phyloP scores from a whole-genome alignment of 2,113 vertebrate species.

The Recurvirostra avosetta region DNA sequence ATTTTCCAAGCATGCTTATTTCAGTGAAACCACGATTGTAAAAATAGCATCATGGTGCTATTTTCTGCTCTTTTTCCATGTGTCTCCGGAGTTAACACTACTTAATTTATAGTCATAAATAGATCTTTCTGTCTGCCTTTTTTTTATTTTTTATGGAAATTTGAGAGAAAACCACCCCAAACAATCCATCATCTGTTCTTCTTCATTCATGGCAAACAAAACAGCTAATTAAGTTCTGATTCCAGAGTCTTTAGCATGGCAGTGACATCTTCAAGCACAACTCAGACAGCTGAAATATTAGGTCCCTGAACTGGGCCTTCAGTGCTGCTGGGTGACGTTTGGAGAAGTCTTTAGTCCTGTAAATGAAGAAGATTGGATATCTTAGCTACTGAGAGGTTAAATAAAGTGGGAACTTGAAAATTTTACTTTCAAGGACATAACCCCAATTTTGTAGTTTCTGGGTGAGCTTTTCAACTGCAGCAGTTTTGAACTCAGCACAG shows the following conservation, averaged over 20 bases:
- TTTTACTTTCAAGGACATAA: not conserved
- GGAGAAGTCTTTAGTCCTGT: not conserved
- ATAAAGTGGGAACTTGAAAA: not conserved
- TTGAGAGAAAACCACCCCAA: not conserved
- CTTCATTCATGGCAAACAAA: not conserved
- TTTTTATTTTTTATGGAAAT: not conserved
- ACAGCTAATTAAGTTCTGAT: not conserved
- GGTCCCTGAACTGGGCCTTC: not conserved
- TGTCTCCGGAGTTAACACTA: not conserved
- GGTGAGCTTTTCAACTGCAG: not conserved
- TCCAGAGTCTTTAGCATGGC: not conserved
- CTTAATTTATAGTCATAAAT: not conserved
- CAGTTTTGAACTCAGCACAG: not conserved
- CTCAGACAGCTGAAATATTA: not conserved
- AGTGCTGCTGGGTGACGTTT: not conserved
- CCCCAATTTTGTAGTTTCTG: not conserved
- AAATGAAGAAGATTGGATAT: not conserved
- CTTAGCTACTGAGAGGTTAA: not conserved
- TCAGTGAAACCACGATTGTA: not conserved
- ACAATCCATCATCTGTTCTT: conserved; percentile 1
- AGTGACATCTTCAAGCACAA: not conserved
- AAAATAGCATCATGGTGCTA: not conserved
- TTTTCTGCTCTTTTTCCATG: not conserved
- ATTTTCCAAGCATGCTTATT: not conserved
- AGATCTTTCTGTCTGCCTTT: not conserved